Percentiles rank a stretch among this genome's conserved stretches.
These are phyloP conservation scores for Dryadula phaetusa DNA, from an alignment of 2,888 invertebrate species.

Conservation along the genomic window DNA sequence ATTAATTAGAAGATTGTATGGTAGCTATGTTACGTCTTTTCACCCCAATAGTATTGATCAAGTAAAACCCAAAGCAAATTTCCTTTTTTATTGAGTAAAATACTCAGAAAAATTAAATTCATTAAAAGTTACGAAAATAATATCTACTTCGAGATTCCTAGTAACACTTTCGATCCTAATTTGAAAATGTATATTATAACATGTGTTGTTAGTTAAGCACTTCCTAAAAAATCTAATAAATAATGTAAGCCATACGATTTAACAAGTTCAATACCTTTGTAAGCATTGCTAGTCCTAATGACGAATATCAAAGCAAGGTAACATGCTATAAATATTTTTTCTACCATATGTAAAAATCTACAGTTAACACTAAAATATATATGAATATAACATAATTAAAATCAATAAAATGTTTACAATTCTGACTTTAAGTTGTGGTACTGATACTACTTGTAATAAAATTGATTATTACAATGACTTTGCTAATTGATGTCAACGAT, in stretches of 20 bases:
- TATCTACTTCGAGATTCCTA: too few relatives aligned
- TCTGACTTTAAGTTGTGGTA: background rate
- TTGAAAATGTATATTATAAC: too few relatives aligned
- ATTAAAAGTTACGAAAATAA: too few relatives aligned
- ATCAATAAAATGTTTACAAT: background rate
- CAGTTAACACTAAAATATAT: background rate
- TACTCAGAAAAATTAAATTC: too few relatives aligned
- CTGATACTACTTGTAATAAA: background rate
- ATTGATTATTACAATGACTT: conserved; percentile 1
- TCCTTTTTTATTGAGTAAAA: too few relatives aligned
- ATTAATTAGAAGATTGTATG: too few relatives aligned
- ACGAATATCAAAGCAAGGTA: background rate
- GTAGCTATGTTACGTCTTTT: too few relatives aligned
- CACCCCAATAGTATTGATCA: too few relatives aligned
- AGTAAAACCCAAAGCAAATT: too few relatives aligned
- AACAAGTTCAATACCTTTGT: background rate
- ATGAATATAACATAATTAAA: background rate
- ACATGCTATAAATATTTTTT: background rate
- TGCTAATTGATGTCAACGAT: background rate
- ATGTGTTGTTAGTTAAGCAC: too few relatives aligned
- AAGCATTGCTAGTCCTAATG: background rate
- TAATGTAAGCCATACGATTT: background rate
- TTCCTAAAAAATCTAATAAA: background rate
- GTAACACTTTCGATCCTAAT: too few relatives aligned
- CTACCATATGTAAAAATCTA: conserved; percentile 5